Conservation (phyloP, 2,113 vertebrate genomes). For the Macquaria ambigua region DNA sequence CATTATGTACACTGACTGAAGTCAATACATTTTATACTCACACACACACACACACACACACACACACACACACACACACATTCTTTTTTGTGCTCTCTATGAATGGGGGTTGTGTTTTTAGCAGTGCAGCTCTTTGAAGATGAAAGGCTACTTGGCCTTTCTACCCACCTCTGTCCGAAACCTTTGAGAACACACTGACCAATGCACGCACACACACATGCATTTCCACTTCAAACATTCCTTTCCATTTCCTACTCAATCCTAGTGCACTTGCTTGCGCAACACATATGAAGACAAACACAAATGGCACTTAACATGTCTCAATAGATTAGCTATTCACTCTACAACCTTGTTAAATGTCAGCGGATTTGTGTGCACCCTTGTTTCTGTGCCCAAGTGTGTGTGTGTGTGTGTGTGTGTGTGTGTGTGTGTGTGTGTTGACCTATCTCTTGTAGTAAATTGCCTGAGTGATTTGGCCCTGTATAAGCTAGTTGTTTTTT, state of each 20-base stretch:
- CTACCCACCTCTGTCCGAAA: constrained; percentile 66
- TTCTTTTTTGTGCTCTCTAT: constrained; percentile 64
- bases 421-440: constrained; percentile 20
- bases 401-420: too few relatives aligned
- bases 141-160: constrained; percentile 80
- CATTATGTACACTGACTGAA: constrained; percentile 33
- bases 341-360: constrained; percentile 30
- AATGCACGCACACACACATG: not conserved
- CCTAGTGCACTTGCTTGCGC: constrained; percentile 13
- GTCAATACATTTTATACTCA: constrained; percentile 29
- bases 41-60: constrained; percentile 7
- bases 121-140: constrained; percentile 78
- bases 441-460: constrained; percentile 61
- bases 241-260: constrained; percentile 44
- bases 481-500: constrained; percentile 71
- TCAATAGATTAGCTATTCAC: constrained; percentile 50
- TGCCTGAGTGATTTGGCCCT: constrained; percentile 65
- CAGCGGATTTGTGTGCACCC: constrained; percentile 32
- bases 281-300: constrained; percentile 52
- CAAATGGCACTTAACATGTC: constrained; percentile 58
- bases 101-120: constrained; percentile 71
- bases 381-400: constrained; percentile 13
- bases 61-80: constrained; percentile 12
- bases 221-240: constrained; percentile 77
- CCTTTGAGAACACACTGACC: constrained; percentile 76